Percentiles rank a stretch among this genome's conserved stretches.
These are phyloP conservation scores for Caenorhabditis drosophilae DNA, from an alignment of 2,888 invertebrate species.

Conservation along the genomic window DNA sequence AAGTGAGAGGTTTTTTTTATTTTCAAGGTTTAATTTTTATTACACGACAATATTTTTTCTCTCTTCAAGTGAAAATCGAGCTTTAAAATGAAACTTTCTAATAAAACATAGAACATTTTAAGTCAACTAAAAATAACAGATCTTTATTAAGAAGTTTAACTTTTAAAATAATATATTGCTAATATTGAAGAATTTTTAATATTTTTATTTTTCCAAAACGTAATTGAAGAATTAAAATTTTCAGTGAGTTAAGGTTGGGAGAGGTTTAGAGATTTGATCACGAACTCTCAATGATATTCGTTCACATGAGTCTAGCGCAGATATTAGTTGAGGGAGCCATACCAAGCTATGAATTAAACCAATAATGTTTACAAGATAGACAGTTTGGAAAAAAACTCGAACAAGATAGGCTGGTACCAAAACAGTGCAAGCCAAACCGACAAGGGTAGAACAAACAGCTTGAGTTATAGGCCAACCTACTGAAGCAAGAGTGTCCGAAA, in stretches of 20 bases:
- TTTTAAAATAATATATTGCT: no score
- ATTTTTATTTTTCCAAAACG: no score
- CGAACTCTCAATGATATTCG: slow-evolving; percentile 59
- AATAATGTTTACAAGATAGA: slow-evolving; percentile 66
- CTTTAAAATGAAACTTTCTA: no score
- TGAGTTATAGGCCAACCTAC: slow-evolving; percentile 68
- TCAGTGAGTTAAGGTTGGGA: slow-evolving; percentile 3
- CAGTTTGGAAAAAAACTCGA: slow-evolving; percentile 68
- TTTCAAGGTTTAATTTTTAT: no score
- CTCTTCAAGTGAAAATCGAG: no score
- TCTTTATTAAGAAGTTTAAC: no score
- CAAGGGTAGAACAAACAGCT: slow-evolving; percentile 64
- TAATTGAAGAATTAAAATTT: no score
- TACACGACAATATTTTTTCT: no score
- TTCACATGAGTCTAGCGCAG: slow-evolving; percentile 65
- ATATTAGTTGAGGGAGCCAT: slow-evolving; percentile 68
- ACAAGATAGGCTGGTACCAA: slow-evolving; percentile 68
- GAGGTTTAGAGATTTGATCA: slow-evolving; percentile 1
- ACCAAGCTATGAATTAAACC: slow-evolving; percentile 61
- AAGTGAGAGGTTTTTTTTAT: no score
- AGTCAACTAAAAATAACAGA: no score
- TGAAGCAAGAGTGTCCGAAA: slow-evolving; percentile 63
- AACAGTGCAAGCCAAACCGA: slow-evolving; percentile 55
- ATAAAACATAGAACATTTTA: no score
- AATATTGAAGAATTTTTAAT: no score